phyloP scores from a whole-genome alignment of 2,797 vertebrate species.

The Melopsittacus undulatus region DNA sequence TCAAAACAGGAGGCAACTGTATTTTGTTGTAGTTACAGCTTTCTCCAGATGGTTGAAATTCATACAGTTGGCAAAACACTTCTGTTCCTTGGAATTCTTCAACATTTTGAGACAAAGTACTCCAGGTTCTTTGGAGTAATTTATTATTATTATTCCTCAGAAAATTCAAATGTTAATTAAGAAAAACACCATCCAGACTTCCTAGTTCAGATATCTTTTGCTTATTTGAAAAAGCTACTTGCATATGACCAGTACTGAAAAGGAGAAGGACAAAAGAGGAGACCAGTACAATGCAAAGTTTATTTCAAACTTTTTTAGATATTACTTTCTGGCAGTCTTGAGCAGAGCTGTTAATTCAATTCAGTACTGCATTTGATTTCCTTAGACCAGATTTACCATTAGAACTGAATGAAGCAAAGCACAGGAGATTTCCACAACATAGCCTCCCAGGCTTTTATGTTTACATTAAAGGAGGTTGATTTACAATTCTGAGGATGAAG shows the following conservation, averaged over 20 bases:
- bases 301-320: not conserved
- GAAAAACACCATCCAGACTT: not conserved
- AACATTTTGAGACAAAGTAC: not conserved
- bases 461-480: constrained; percentile 45
- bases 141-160: not conserved
- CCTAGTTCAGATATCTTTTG: not conserved
- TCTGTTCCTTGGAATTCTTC: not conserved
- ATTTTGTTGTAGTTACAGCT: not conserved
- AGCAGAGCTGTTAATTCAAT: not conserved
- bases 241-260: not conserved
- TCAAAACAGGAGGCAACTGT: not conserved
- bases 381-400: not conserved
- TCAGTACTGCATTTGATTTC: not conserved
- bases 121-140: not conserved
- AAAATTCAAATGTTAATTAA: not conserved
- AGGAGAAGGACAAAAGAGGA: not conserved
- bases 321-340: not conserved
- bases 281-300: not conserved
- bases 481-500: constrained; percentile 21
- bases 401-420: not conserved
- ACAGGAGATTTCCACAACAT: not conserved
- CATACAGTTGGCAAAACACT: not conserved
- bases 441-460: constrained; percentile 34
- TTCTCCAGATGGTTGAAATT: not conserved
- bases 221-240: not conserved